Evolutionary conservation across 2,888 invertebrate species (phyloP), one percentile per base, ranked within the genome.

Genomic region (Orthosia gracilis): DNA sequence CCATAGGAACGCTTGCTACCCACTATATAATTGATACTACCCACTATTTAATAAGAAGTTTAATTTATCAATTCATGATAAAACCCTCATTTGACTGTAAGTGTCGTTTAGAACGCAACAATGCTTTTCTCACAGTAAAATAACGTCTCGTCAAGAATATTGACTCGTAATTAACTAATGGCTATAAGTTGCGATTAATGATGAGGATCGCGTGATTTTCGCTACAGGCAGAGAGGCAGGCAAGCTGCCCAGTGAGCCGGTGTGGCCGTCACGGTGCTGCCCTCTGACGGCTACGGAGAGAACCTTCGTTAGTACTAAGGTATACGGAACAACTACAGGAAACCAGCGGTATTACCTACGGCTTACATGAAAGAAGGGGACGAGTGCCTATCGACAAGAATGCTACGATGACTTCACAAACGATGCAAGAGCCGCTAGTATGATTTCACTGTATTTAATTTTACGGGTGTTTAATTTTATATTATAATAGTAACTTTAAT

Each of bases 131-230:
- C 83, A 75, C 71, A 75, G 63, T 49, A 49, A 69, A 75, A 57
- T 50, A 59, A 21, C 65, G 47, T 58, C 73, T 23, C 58, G 69
- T 65, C 49, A 23, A 61, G 21, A 69, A 61, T 82, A 81, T 68
- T 68, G 75, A 65, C 64, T 54, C 47, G 59, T 76, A 79, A 83
- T 78, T 68, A 73, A 55, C 59, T 69, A 68, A 64, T 66, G 69
- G 58, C 52, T 76, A 76, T 52, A 78, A 78, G 59, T 71, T 31
- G 52, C 49, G 58, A 59, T 66, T 57, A 71, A 66, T 78, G 58
- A 67, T 69, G 79, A 78, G 5, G 71, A 65, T 83, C 72, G 83
- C 82, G 72, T 83, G 83, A 67, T 61, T 52, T 68, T 69, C 67
- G 49, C 61, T 40, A 40, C 40, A 11, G 40, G 17, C 65, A 26